phyloP scores from a whole-genome alignment of 2,888 invertebrate species.

The Synergus itoensis region DNA sequence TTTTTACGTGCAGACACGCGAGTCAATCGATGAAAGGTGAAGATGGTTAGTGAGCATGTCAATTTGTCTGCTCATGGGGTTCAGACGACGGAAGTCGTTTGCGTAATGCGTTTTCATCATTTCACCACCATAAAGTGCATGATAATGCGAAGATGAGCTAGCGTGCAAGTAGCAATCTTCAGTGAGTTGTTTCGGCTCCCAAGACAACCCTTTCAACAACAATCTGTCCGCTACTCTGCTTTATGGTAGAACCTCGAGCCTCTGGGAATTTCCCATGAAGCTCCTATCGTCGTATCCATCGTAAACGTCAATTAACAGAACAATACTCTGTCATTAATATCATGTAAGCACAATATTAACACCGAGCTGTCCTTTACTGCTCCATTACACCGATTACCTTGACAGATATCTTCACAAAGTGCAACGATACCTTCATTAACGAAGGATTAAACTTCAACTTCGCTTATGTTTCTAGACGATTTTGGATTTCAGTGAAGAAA shows the following conservation, averaged over 20 bases:
- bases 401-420: conserved; percentile 16
- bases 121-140: neutral
- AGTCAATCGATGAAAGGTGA: neutral
- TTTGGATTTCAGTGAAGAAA: neutral
- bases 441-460: neutral
- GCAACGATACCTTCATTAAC: neutral
- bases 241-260: neutral
- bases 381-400: conserved; percentile 33
- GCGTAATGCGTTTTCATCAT: conserved; percentile 20
- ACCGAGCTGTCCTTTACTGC: conserved; percentile 16
- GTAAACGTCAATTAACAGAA: conserved; percentile 40
- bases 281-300: conserved; percentile 18
- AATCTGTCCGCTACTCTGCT: neutral
- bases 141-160: conserved; percentile 7
- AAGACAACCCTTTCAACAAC: conserved; percentile 27
- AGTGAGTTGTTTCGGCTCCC: conserved; percentile 2
- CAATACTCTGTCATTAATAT: conserved; percentile 39
- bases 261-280: conserved; percentile 21
- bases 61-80: conserved; percentile 16
- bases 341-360: conserved; percentile 27
- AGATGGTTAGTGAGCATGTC: conserved; percentile 9
- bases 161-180: conserved; percentile 21
- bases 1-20: neutral
- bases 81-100: conserved; percentile 24
- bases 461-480: neutral